Base-by-base conservation (phyloP, 2,888 invertebrate species). In the Xylota sylvarum region DNA sequence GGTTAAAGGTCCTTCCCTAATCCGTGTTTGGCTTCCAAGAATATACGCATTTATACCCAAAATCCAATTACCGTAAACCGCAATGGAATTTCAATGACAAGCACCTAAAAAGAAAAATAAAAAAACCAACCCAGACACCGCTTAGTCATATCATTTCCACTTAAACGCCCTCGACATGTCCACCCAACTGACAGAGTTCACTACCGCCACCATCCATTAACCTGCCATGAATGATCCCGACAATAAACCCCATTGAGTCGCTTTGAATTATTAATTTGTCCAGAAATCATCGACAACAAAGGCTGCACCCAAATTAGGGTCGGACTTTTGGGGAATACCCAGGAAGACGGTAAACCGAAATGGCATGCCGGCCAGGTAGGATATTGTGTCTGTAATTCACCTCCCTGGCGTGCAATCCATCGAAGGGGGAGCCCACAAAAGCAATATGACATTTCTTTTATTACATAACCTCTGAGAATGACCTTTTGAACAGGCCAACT, bases 211-310 rank as follows among this genome's bases (percentile, higher is more conserved):
- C 6, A 55, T 27, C 43, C 64, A 64, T 74, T 64, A 32, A 32
- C 35, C 65, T 50, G 60, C 32, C 50, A 17, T 30, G 12, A n/a
- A 69, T 27, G 46, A 60, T 35, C 32, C 48, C 17, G 35, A 19
- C 35, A 23, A 40, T 55, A 62, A 55, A 55, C 46, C 35, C 60
- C 60, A 43, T 27, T 46, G 52, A 62, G 40, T 9, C 40, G n/a
- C 30, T 40, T 55, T 72, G 43, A 64, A 64, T 79, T 70, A 70
- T 64, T 62, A 79, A 70, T 72, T 72, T 55, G 55, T 60, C 55
- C 43, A 70, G n/a, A 17, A 43, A 62, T 48, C 50, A 62, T 35
- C 70, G 62, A 14, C 32, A 70, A 62, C 70, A 69, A 52, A 19
- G 27, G 46, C 62, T 55, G 48, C 70, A 40, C 64, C 78, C 70